A percentile compares a stretch with the other conserved stretches of the same genome.
phyloP scores from a whole-genome alignment of 1,140 invertebrate genomes.

The Drosophila biarmipes region DNA sequence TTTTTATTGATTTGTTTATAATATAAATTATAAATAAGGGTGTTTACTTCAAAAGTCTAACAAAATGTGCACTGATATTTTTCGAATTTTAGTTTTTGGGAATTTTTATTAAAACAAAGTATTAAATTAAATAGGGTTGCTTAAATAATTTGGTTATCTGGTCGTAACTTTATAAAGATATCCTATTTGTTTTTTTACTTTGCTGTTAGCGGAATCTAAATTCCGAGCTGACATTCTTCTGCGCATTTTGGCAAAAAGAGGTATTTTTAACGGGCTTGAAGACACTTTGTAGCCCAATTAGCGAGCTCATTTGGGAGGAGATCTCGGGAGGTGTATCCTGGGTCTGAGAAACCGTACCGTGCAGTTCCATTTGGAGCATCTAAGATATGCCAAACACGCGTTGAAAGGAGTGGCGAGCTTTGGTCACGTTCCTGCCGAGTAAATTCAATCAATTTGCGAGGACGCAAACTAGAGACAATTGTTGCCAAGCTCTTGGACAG shows the following conservation, averaged over 20 bases:
- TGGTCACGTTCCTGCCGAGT: slow-evolving; percentile 67
- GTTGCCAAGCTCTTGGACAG: slow-evolving; percentile 54
- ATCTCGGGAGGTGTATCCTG: not conserved
- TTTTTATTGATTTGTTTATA: no score
- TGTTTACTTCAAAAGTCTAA: no score
- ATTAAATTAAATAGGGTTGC: no score
- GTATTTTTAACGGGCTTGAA: not conserved
- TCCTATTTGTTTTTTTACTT: no score
- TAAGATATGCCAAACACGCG: slow-evolving; percentile 63
- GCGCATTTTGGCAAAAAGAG: slow-evolving; percentile 1
- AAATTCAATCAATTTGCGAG: slow-evolving; percentile 75
- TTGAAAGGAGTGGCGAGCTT: slow-evolving; percentile 28
- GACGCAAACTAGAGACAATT: slow-evolving; percentile 57
- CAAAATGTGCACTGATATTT: no score
- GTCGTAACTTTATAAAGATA: no score
- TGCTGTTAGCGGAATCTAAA: no score
- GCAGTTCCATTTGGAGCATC: slow-evolving; percentile 25
- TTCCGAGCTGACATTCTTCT: not conserved
- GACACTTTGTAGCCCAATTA: slow-evolving; percentile 33
- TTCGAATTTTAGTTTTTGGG: no score
- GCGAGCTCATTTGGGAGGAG: slow-evolving; percentile 14
- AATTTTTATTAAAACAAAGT: no score
- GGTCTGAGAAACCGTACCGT: slow-evolving; percentile 14
- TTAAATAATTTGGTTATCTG: no score
- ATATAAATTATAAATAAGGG: no score